phyloP scores from a whole-genome alignment of 2,113 vertebrate species.

The Ictalurus furcatus region DNA sequence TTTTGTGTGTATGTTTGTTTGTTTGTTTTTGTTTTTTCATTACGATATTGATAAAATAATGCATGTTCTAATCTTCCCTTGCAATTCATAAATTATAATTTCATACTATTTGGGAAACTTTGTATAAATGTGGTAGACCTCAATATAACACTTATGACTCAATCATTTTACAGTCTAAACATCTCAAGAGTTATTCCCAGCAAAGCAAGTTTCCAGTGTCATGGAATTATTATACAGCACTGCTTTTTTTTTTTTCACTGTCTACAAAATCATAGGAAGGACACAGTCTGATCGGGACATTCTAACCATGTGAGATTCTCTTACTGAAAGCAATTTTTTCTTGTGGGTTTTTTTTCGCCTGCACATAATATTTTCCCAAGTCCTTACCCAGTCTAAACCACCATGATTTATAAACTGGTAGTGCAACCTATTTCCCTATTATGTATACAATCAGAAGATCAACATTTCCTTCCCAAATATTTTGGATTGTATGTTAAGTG shows the following conservation, averaged over 20 bases:
- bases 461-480: not conserved
- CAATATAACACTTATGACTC: not conserved
- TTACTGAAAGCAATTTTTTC: not conserved
- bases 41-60: not conserved
- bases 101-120: not conserved
- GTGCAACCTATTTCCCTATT: not conserved
- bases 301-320: slow-evolving; percentile 1
- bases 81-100: not conserved
- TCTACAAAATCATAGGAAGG: not conserved
- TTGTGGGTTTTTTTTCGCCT: not conserved
- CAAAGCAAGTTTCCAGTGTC: not conserved
- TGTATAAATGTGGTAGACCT: not conserved
- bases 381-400: not conserved
- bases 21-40: not conserved
- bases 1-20: not conserved
- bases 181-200: not conserved
- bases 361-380: not conserved
- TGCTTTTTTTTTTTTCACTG: not conserved
- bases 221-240: not conserved
- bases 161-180: slow-evolving; percentile 4
- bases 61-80: not conserved
- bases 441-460: not conserved
- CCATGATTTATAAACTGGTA: slow-evolving; percentile 8
- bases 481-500: not conserved
- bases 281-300: not conserved